These are phyloP conservation scores for Dermolepida albohirtum DNA, from an alignment of 2,888 invertebrate species.

Conservation along the genomic window DNA sequence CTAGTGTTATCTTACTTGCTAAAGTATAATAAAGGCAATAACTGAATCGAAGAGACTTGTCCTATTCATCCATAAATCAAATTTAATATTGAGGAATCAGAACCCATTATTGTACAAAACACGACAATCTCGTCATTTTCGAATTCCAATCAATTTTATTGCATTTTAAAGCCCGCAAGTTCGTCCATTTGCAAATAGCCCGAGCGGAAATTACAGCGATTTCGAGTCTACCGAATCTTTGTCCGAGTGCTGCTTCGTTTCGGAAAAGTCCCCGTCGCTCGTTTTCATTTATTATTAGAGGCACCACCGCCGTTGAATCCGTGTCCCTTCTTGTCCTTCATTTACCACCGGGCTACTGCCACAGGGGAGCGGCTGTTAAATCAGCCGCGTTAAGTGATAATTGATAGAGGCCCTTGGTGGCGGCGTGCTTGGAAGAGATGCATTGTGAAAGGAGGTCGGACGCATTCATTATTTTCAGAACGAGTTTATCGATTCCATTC, in stretches of 20 bases:
- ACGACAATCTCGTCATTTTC: constrained; percentile 20
- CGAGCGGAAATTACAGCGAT: constrained; percentile 26
- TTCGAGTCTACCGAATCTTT: not conserved
- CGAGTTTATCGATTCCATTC: constrained; percentile 11
- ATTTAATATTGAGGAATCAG: not conserved
- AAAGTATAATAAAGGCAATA: too few relatives aligned
- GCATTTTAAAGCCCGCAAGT: constrained; percentile 7
- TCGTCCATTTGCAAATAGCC: constrained; percentile 18
- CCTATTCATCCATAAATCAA: constrained; percentile 9
- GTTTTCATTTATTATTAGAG: constrained; percentile 24
- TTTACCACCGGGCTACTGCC: not conserved
- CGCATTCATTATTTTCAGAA: constrained; percentile 13
- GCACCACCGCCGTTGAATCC: not conserved
- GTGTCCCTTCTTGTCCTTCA: not conserved
- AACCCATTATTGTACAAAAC: constrained; percentile 16
- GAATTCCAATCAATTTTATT: constrained; percentile 21
- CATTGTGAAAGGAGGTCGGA: too few relatives aligned
- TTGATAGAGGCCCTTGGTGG: constrained; percentile 13
- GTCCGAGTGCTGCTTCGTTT: too few relatives aligned
- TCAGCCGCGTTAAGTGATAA: constrained; percentile 17
- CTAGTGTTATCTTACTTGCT: too few relatives aligned
- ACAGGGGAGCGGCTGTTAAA: constrained; percentile 2
- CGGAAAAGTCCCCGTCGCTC: not conserved
- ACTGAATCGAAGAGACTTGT: too few relatives aligned
- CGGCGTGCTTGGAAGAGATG: not conserved